These are phyloP conservation scores for Plagodis pulveraria DNA, from an alignment of 2,888 invertebrate genomes.

Conservation along the genomic window DNA sequence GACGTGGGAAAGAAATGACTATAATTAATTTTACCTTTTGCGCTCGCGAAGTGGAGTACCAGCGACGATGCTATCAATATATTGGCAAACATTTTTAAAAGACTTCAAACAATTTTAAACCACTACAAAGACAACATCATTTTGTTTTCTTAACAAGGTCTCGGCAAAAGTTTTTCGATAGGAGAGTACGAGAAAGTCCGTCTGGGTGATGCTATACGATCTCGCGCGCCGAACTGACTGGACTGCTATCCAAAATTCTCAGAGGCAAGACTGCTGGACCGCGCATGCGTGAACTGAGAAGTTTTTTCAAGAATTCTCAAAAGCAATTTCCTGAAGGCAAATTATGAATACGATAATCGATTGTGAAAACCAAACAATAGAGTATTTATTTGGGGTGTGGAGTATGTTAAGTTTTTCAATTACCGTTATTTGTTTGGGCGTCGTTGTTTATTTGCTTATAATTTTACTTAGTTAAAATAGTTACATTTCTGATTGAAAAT, in stretches of 20 bases:
- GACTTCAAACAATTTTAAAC: constrained; percentile 10
- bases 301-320: constrained; percentile 11
- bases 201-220: constrained; percentile 24
- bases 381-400: not conserved
- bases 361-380: not conserved
- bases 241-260: constrained; percentile 15
- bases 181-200: constrained; percentile 1
- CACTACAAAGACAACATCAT: constrained; percentile 1
- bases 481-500: too few relatives aligned
- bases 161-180: constrained; percentile 31
- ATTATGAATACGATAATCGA: constrained; percentile 3
- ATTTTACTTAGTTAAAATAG: too few relatives aligned
- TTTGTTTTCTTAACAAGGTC: constrained; percentile 3
- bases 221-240: constrained; percentile 37
- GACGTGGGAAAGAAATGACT: constrained; percentile 18
- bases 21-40: constrained; percentile 52
- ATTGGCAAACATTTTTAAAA: constrained; percentile 44
- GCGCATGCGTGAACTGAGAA: constrained; percentile 49
- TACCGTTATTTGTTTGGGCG: not conserved
- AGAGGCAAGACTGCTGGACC: constrained; percentile 10
- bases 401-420: not conserved
- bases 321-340: not conserved
- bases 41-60: constrained; percentile 44
- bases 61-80: constrained; percentile 40
- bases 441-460: not conserved